A percentile compares a stretch with the other conserved stretches of the same genome.
Conservation (phyloP, 2,888 invertebrate species). For the Drosophila gaucha region DNA sequence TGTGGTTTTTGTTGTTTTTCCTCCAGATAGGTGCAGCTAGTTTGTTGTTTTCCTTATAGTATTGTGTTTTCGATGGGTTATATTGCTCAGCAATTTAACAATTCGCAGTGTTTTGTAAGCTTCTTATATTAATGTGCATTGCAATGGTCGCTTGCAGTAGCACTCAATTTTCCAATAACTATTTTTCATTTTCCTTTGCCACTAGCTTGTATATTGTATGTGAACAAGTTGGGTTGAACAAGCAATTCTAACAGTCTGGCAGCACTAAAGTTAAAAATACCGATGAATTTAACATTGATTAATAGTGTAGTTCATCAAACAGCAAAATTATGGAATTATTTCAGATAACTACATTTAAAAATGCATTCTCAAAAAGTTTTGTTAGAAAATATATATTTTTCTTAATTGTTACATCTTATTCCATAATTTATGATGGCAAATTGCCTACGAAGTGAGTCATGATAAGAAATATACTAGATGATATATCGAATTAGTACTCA, state of each 20-base stretch:
- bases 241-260: constrained; percentile 22
- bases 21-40: constrained; percentile 23
- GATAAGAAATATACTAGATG: neutral
- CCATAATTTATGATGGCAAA: neutral
- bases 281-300: constrained; percentile 17
- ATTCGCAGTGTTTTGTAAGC: constrained; percentile 19
- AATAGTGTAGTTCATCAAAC: neutral
- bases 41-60: constrained; percentile 20
- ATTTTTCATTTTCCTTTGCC: constrained; percentile 60
- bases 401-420: neutral
- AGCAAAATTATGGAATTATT: neutral
- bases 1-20: constrained; percentile 29
- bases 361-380: no score
- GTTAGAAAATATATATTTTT: neutral
- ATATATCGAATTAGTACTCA: constrained; percentile 3
- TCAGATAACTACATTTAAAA: neutral
- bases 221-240: constrained; percentile 26
- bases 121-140: constrained; percentile 40
- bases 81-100: constrained; percentile 33
- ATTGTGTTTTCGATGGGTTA: constrained; percentile 44
- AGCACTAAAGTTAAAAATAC: constrained; percentile 2
- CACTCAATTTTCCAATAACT: constrained; percentile 59
- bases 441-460: neutral
- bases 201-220: constrained; percentile 19
- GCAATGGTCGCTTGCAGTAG: constrained; percentile 22